These are phyloP conservation scores for Apotomis capreana DNA, from an alignment of 2,888 invertebrate genomes.

Conservation along the genomic window DNA sequence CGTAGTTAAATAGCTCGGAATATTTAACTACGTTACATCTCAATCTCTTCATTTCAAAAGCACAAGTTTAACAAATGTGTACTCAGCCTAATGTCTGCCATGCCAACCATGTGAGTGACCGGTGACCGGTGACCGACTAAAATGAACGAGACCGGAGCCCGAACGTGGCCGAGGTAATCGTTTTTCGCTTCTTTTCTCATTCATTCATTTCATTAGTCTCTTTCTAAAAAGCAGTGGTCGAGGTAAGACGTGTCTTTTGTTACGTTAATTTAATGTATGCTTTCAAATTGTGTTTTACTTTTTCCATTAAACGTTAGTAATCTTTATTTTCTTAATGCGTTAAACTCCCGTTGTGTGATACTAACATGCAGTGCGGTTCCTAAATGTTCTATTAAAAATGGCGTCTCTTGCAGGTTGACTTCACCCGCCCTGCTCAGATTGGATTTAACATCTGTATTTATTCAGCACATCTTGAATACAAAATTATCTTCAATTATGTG, in stretches of 20 bases:
- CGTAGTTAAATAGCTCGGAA: too few species aligned
- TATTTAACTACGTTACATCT: too few species aligned
- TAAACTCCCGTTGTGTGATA: neutral
- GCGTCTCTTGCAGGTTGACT: slow-evolving; percentile 63
- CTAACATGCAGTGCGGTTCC: neutral
- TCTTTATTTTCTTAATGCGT: neutral
- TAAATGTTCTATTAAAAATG: slow-evolving; percentile 18
- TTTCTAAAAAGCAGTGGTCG: slow-evolving; percentile 71
- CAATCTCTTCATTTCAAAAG: too few species aligned
- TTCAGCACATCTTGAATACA: slow-evolving; percentile 60
- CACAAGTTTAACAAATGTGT: too few species aligned
- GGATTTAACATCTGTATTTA: slow-evolving; percentile 57
- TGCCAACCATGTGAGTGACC: too few species aligned
- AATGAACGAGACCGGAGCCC: too few species aligned
- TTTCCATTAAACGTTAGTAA: slow-evolving; percentile 28
- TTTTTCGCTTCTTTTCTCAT: neutral
- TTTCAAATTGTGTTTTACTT: slow-evolving; percentile 10
- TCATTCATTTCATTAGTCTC: slow-evolving; percentile 49
- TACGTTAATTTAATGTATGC: slow-evolving; percentile 11
- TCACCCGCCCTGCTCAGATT: slow-evolving; percentile 71
- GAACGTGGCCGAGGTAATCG: too few species aligned
- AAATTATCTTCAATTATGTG: slow-evolving; percentile 61
- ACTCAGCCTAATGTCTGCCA: too few species aligned
- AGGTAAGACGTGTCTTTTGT: slow-evolving; percentile 68
- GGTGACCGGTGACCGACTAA: too few species aligned